Conservation (phyloP, 1,140 invertebrate genomes). For the Micrasema minimum region DNA sequence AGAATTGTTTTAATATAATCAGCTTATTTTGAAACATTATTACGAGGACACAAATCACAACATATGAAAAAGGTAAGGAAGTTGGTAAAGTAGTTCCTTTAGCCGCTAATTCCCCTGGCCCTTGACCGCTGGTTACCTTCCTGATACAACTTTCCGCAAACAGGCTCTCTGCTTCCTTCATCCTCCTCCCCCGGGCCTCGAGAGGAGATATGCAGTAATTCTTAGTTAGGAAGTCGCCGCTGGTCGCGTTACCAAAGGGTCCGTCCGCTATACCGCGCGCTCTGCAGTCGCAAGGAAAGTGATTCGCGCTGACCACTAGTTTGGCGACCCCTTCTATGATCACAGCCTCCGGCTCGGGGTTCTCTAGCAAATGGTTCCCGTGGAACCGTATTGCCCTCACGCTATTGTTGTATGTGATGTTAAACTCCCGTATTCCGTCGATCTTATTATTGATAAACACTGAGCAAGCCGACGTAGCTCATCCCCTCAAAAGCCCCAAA, state of each 20-base stretch:
- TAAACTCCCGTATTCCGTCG: constrained; percentile 78
- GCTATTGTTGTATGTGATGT: constrained; percentile 74
- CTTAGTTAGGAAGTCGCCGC: constrained; percentile 76
- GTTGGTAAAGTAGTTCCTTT: background rate
- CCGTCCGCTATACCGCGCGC: constrained; percentile 78
- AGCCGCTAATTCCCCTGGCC: constrained; percentile 44
- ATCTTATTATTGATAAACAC: constrained; percentile 87
- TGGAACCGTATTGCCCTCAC: constrained; percentile 77
- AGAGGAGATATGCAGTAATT: constrained; percentile 88
- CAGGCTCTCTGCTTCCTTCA: constrained; percentile 73
- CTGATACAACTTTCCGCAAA: constrained; percentile 34
- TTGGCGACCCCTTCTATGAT: constrained; percentile 72
- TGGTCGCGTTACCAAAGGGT: constrained; percentile 72
- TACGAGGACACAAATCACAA: constrained; percentile 18
- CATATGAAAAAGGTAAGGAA: constrained; percentile 8
- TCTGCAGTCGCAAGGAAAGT: constrained; percentile 87
- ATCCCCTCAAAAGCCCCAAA: constrained; percentile 79
- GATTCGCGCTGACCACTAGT: constrained; percentile 77
- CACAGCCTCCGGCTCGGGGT: constrained; percentile 74
- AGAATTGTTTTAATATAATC: background rate
- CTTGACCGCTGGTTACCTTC: constrained; percentile 43
- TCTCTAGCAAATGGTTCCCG: constrained; percentile 84
- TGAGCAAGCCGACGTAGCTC: constrained; percentile 73
- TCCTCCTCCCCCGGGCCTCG: constrained; percentile 79
- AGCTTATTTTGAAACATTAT: constrained; percentile 11